phyloP scores from a whole-genome alignment of 1,140 invertebrate genomes.

The Octopus sinensis region DNA sequence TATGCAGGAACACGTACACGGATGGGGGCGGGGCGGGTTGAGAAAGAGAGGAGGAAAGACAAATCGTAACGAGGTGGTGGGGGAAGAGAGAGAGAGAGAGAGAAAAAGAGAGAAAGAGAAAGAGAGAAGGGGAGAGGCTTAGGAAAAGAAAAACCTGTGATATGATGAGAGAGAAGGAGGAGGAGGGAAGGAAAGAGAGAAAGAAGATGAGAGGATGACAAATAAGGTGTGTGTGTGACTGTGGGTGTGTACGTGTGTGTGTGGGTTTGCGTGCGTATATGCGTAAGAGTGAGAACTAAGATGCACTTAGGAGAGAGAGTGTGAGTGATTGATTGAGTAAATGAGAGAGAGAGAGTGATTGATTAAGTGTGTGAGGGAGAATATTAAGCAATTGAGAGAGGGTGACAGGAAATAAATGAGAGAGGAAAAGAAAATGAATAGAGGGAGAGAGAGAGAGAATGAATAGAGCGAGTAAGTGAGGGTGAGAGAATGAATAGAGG shows the following conservation, averaged over 20 bases:
- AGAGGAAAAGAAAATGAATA: background rate
- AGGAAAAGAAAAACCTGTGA: background rate
- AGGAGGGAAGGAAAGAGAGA: background rate
- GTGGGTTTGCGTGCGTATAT: background rate
- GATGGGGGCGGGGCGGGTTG: background rate
- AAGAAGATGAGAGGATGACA: background rate
- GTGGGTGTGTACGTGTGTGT: background rate
- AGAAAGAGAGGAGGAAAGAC: background rate
- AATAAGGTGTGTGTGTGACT: background rate
- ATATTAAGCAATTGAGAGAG: background rate
- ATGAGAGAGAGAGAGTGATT: background rate
- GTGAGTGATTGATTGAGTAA: background rate
- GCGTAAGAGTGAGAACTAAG: background rate
- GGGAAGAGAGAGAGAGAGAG: background rate
- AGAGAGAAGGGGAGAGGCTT: background rate
- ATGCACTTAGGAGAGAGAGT: background rate
- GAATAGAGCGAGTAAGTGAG: background rate
- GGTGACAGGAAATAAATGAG: background rate
- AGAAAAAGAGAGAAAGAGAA: background rate
- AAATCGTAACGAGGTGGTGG: background rate
- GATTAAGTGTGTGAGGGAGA: background rate
- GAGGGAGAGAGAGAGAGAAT: background rate
- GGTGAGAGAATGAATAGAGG: background rate
- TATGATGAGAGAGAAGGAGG: background rate
- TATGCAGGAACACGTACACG: background rate